Conservation (phyloP, 2,113 vertebrate genomes). For the Scortum barcoo region DNA sequence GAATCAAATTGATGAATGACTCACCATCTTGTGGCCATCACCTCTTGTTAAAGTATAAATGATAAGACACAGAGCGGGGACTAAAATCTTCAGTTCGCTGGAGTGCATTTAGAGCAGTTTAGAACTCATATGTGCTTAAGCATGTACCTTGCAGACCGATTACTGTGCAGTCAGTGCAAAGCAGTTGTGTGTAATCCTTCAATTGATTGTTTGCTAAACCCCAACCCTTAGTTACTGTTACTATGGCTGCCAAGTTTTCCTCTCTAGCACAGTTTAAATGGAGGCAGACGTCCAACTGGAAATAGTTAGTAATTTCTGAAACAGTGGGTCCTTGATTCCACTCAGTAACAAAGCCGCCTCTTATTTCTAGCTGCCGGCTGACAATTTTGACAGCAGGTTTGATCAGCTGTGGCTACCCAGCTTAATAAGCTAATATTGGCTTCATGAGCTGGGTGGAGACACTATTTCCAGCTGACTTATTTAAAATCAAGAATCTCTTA, state of each 20-base stretch:
- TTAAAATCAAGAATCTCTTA: neutral
- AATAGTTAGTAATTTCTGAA: too few species aligned
- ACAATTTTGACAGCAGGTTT: neutral
- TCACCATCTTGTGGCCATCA: slow-evolving; percentile 28
- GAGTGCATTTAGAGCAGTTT: neutral
- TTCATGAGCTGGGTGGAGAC: neutral
- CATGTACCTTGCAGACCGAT: neutral
- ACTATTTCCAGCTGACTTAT: neutral
- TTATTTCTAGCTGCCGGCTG: neutral
- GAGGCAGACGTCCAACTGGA: neutral
- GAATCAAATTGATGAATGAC: slow-evolving; percentile 54
- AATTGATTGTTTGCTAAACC: neutral
- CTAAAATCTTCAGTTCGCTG: neutral
- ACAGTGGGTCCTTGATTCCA: neutral
- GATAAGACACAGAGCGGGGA: slow-evolving; percentile 5
- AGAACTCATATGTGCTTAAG: neutral
- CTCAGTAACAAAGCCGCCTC: neutral
- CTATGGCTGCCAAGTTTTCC: neutral
- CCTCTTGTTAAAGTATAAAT: slow-evolving; percentile 32
- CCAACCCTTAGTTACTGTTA: neutral
- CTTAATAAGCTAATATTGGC: too few species aligned
- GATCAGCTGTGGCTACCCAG: too few species aligned
- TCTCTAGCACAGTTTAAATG: neutral
- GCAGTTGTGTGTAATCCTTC: neutral
- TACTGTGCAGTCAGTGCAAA: neutral